Conservation (phyloP, 2,113 vertebrate genomes). For the Pedionomus torquatus region DNA sequence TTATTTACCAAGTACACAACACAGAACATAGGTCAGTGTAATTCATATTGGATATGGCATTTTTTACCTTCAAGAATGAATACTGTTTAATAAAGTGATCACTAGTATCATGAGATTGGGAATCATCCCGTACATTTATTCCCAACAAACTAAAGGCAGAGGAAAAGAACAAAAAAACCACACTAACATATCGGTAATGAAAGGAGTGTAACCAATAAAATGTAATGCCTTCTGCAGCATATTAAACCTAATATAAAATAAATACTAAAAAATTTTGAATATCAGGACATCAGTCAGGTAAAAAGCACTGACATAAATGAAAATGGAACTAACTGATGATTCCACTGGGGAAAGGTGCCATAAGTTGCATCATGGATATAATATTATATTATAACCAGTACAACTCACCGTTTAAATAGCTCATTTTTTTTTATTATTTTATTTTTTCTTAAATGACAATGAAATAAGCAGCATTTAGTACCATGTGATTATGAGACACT, state of each 20-base stretch:
- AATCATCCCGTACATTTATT: neutral
- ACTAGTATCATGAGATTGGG: neutral
- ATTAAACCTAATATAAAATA: neutral
- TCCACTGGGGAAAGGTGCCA: neutral
- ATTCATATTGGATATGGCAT: neutral
- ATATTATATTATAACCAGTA: neutral
- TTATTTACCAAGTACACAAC: neutral
- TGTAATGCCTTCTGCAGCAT: neutral
- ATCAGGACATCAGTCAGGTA: neutral
- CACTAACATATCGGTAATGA: neutral
- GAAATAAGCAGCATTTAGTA: neutral
- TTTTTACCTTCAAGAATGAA: neutral
- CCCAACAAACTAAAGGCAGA: neutral
- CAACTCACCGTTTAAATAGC: neutral
- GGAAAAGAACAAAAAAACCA: neutral
- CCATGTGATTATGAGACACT: neutral
- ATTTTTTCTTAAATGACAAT: neutral
- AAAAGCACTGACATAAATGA: neutral
- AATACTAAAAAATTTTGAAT: neutral
- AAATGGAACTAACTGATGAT: neutral
- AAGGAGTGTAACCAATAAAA: neutral
- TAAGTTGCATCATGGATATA: rapidly evolving
- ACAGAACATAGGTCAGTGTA: neutral
- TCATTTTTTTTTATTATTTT: neutral
- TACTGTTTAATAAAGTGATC: neutral